Evolutionary conservation across 2,888 invertebrate genomes (phyloP).

Genomic region (Coleophora flavipennella): DNA sequence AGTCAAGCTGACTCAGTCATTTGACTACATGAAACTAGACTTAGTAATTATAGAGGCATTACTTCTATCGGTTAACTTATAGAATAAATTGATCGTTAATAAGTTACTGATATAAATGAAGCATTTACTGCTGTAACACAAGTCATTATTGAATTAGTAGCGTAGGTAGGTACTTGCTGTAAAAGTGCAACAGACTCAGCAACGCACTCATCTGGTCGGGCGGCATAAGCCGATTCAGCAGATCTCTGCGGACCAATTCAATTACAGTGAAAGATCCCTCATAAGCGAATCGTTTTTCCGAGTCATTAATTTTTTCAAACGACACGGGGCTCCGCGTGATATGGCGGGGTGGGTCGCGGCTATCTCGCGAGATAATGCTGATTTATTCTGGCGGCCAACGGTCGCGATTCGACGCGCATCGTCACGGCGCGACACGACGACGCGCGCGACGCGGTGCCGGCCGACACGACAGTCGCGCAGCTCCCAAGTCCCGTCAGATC

Average conservation of each 20-base stretch:
- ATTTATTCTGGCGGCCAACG: conserved; percentile 67
- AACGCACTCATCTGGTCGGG: conserved; percentile 27
- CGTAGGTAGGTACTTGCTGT: no score
- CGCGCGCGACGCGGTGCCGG: conserved; percentile 22
- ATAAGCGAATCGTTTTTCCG: conserved; percentile 74
- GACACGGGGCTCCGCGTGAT: conserved; percentile 66
- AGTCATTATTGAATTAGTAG: not conserved
- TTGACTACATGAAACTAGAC: no score
- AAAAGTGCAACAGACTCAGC: conserved; percentile 34
- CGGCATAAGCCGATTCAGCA: conserved; percentile 46
- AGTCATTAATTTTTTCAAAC: conserved; percentile 73
- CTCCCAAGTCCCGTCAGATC: conserved; percentile 21
- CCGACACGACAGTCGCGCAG: conserved; percentile 39
- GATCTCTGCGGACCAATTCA: conserved; percentile 69
- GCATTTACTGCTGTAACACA: not conserved
- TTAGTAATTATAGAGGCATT: not conserved
- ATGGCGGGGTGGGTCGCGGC: conserved; percentile 64
- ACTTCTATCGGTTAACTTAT: not conserved
- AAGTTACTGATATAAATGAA: no score
- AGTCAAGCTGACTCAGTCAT: no score
- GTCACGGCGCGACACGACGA: conserved; percentile 49
- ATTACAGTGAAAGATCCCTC: conserved; percentile 73
- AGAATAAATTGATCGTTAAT: no score
- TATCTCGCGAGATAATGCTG: conserved; percentile 73
- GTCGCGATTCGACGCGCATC: conserved; percentile 67